Evolutionary conservation across 2,888 invertebrate genomes (phyloP), one percentile per base, ranked within the genome.

Genomic region (Oscheius sp.): DNA sequence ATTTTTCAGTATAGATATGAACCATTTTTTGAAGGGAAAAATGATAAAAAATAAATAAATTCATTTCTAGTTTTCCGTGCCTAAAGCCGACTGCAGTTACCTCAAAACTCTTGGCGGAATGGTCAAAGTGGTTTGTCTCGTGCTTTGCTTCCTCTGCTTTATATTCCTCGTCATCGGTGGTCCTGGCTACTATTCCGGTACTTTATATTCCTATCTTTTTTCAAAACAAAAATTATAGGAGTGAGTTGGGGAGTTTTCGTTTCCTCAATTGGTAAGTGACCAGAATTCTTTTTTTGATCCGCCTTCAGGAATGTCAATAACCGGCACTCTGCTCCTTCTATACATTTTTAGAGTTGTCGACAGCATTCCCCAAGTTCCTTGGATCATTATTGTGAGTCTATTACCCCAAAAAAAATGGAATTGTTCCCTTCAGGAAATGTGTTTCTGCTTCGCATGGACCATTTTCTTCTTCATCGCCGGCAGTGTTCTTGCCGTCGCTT

Each of bases 301-400:
- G n/a, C n/a, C n/a, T n/a, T n/a, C n/a, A n/a, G n/a, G 92, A 20
- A 92, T 95, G 87, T 93, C 93, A 92, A 91, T 93, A 85, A 93
- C 93, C 5, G 91, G 91, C 39, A 91, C 93, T 75, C 88, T 94
- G 63, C 89, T 94, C 17, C 90, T 91, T 1, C 90, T 93, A 70
- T 95, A 94, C 87, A 87, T 93, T 73, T 93, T 94, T 88, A 94
- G 94, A 87, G 90, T 94, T 29, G 90, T 94, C 73, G 94, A 94
- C 88, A 92, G 92, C 87, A 91, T 92, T 86, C 92, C 91, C 87
- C 91, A 91, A 88, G 91, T 94, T 81, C 94, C 94, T 1, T 94
- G 94, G 94, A 88, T 94, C 70, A 92, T 91, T 88, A 90, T 92
- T 75, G 94, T 91, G 87, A 88, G 89, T 85, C 3, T n/a, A 33